Percentiles rank a stretch among this genome's conserved stretches.
phyloP scores from a whole-genome alignment of 2,113 vertebrate genomes.

The Sceloporus tristichus region DNA sequence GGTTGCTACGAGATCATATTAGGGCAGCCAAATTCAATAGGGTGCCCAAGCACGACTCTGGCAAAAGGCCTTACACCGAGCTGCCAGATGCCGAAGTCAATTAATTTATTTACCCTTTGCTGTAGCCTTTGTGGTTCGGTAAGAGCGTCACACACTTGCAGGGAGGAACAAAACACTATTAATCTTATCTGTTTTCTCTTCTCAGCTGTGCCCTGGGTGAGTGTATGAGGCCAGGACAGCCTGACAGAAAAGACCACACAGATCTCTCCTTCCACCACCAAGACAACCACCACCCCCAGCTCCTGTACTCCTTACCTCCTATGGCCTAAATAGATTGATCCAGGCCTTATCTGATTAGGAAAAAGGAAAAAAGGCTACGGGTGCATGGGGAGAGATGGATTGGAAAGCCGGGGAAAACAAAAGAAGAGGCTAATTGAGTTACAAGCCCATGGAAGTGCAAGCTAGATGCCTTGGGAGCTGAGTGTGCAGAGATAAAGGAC shows the following conservation, averaged over 20 bases:
- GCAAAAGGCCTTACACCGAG: neutral
- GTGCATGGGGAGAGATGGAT: no score
- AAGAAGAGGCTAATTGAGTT: constrained; percentile 71
- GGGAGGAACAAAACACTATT: constrained; percentile 71
- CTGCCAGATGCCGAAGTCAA: constrained; percentile 64
- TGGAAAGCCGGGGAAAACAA: neutral
- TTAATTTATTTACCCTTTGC: constrained; percentile 72
- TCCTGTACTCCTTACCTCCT: constrained; percentile 52
- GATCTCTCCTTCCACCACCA: constrained; percentile 53
- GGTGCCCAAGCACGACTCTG: constrained; percentile 1
- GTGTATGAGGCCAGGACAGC: constrained; percentile 68
- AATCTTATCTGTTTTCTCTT: constrained; percentile 80
- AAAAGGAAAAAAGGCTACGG: neutral
- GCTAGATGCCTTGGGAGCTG: constrained; percentile 53
- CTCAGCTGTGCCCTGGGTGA: constrained; percentile 53
- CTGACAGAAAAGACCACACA: constrained; percentile 77
- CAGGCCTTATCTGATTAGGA: constrained; percentile 73
- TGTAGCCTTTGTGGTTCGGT: constrained; percentile 57
- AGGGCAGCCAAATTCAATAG: constrained; percentile 31
- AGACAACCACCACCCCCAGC: constrained; percentile 9
- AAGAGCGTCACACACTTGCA: constrained; percentile 24
- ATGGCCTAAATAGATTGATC: constrained; percentile 70
- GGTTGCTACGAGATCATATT: no score
- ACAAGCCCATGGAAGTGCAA: constrained; percentile 44
- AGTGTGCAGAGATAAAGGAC: constrained; percentile 39